These are phyloP conservation scores for Battus philenor DNA, from an alignment of 1,140 invertebrate species.

Conservation along the genomic window DNA sequence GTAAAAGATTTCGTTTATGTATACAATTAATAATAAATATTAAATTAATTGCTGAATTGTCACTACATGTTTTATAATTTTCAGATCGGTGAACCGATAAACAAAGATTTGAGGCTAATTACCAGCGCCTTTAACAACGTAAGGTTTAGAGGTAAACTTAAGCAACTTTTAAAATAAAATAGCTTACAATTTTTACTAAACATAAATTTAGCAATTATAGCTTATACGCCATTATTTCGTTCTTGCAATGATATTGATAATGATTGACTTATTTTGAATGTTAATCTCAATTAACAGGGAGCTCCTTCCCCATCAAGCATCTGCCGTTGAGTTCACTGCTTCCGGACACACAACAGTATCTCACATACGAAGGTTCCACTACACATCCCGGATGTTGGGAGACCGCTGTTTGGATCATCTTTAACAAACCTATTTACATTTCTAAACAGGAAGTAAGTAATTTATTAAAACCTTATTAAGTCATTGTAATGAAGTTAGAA, in stretches of 20 bases:
- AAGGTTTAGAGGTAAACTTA: conserved; percentile 85
- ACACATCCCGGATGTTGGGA: conserved; percentile 96
- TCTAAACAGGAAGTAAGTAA: conserved; percentile 89
- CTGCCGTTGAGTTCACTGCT: conserved; percentile 89
- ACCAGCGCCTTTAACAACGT: conserved; percentile 92
- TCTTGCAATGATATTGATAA: neutral
- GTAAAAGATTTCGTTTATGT: too few species aligned
- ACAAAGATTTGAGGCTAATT: conserved; percentile 88
- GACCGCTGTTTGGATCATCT: conserved; percentile 95
- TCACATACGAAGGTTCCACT: conserved; percentile 98
- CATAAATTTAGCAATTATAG: too few species aligned
- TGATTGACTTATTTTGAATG: too few species aligned
- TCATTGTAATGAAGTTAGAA: neutral
- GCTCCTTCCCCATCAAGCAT: conserved; percentile 86
- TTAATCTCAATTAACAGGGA: conserved; percentile 75
- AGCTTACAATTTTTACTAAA: too few species aligned
- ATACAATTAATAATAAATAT: too few species aligned
- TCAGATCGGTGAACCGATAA: conserved; percentile 89
- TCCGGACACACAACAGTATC: conserved; percentile 92
- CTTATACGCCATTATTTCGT: neutral
- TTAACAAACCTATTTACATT: conserved; percentile 97
- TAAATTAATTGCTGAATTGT: too few species aligned
- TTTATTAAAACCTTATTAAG: too few species aligned
- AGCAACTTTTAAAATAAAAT: too few species aligned
- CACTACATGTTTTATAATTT: conserved; percentile 52